Conservation (phyloP, 1,140 invertebrate genomes). For the Leptestheria dahalacensis region DNA sequence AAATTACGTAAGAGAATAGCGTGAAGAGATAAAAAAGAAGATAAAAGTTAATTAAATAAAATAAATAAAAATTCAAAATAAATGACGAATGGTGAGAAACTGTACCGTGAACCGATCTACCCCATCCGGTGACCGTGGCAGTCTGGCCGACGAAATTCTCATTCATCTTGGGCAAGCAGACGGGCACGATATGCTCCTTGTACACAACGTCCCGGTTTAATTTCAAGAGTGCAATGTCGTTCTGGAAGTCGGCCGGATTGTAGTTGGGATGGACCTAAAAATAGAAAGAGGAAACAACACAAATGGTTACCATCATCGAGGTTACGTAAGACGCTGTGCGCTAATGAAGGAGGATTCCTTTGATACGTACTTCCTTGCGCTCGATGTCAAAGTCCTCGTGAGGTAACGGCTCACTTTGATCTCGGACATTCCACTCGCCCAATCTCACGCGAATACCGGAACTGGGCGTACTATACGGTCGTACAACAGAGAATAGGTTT, state of each 20-base stretch:
- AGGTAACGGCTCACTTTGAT: slow-evolving; percentile 50
- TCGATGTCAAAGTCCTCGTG: slow-evolving; percentile 81
- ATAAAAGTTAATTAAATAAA: neutral
- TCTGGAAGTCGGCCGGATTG: slow-evolving; percentile 71
- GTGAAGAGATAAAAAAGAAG: no score
- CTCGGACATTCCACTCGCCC: slow-evolving; percentile 78
- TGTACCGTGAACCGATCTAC: slow-evolving; percentile 61
- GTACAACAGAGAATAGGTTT: slow-evolving; percentile 20
- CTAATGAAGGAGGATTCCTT: neutral
- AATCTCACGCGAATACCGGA: slow-evolving; percentile 68
- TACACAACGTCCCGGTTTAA: slow-evolving; percentile 59
- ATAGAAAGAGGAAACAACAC: neutral
- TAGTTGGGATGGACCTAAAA: slow-evolving; percentile 60
- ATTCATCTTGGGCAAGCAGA: slow-evolving; percentile 56
- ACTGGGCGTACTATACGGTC: slow-evolving; percentile 60
- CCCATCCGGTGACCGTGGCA: slow-evolving; percentile 82
- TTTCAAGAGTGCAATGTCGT: slow-evolving; percentile 73
- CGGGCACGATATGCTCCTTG: slow-evolving; percentile 77
- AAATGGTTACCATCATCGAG: neutral
- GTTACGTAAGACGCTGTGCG: neutral
- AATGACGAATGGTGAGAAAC: neutral
- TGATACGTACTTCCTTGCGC: slow-evolving; percentile 54
- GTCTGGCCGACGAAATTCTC: slow-evolving; percentile 62
- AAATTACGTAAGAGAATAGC: no score
- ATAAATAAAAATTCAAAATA: neutral